phyloP scores from a whole-genome alignment of 2,888 invertebrate species.

The Ormyrus nitidulus region DNA sequence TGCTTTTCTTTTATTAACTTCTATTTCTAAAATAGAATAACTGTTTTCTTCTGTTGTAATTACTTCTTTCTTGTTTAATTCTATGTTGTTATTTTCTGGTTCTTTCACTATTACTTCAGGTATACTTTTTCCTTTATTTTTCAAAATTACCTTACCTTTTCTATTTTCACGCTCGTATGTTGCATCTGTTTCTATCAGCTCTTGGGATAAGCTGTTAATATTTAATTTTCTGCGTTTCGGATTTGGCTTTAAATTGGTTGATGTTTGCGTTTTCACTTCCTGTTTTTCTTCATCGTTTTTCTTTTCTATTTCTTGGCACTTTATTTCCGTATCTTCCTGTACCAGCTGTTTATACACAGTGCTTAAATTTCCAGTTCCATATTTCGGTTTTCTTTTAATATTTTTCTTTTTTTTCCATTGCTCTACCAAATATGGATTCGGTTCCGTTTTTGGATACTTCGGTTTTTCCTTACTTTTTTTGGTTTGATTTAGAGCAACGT shows the following conservation, averaged over 20 bases:
- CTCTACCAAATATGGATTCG: constrained; percentile 32
- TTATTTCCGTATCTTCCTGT: not conserved
- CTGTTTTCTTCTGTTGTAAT: too few relatives aligned
- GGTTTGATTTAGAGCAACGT: constrained; percentile 22
- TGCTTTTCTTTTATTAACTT: too few relatives aligned
- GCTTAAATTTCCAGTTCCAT: not conserved
- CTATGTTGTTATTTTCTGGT: not conserved
- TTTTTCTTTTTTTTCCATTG: constrained; percentile 21
- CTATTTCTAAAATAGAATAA: not conserved
- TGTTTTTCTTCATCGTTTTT: not conserved
- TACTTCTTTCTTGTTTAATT: not conserved
- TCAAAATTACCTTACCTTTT: too few relatives aligned
- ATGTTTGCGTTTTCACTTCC: not conserved
- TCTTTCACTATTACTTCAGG: too few relatives aligned
- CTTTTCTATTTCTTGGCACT: not conserved
- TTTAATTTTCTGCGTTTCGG: too few relatives aligned
- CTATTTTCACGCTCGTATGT: too few relatives aligned
- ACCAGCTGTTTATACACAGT: too few relatives aligned
- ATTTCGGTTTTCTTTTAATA: constrained; percentile 4
- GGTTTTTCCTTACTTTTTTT: not conserved
- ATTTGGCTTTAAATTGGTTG: too few relatives aligned
- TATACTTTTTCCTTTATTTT: too few relatives aligned
- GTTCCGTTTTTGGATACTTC: constrained; percentile 35
- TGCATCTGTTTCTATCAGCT: too few relatives aligned
- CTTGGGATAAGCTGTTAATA: too few relatives aligned